Evolutionary conservation across 2,113 vertebrate genomes (phyloP).

Genomic region (Arenaria interpres): DNA sequence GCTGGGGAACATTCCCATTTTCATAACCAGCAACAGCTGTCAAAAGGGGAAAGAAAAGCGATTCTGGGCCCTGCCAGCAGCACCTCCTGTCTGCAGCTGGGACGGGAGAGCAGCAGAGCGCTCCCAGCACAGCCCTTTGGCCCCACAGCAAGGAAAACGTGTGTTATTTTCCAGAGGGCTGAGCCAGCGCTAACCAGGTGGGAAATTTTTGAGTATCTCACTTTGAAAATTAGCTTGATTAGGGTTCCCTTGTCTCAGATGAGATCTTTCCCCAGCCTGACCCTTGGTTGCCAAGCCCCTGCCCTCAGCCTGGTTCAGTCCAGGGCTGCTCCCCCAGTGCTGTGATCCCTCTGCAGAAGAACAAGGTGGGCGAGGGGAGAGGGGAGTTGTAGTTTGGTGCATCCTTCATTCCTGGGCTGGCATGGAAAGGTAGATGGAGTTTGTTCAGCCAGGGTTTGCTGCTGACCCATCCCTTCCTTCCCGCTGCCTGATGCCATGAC

Average conservation of each 20-base stretch:
- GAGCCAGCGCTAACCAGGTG: conserved; percentile 36
- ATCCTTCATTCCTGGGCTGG: neutral
- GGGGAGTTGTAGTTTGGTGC: neutral
- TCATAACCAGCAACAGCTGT: conserved; percentile 52
- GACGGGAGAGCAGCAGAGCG: neutral
- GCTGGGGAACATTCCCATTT: conserved; percentile 9
- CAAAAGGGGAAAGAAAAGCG: neutral
- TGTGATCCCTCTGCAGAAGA: neutral
- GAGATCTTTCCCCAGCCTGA: neutral
- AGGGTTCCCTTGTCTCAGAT: neutral
- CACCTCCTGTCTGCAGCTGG: neutral
- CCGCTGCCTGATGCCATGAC: neutral
- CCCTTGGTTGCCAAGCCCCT: neutral
- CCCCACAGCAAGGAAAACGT: neutral
- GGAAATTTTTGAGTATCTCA: neutral
- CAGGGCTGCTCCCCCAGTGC: neutral
- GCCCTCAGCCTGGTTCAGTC: neutral
- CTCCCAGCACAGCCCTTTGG: conserved; percentile 12
- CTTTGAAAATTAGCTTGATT: neutral
- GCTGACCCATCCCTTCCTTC: neutral
- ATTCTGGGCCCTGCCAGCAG: neutral
- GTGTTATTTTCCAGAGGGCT: conserved; percentile 47
- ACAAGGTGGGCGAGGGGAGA: neutral
- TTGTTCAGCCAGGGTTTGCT: neutral
- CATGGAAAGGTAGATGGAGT: neutral